These are phyloP conservation scores for Saccostrea glomerata DNA, from an alignment of 1,140 invertebrate genomes.

Conservation along the genomic window DNA sequence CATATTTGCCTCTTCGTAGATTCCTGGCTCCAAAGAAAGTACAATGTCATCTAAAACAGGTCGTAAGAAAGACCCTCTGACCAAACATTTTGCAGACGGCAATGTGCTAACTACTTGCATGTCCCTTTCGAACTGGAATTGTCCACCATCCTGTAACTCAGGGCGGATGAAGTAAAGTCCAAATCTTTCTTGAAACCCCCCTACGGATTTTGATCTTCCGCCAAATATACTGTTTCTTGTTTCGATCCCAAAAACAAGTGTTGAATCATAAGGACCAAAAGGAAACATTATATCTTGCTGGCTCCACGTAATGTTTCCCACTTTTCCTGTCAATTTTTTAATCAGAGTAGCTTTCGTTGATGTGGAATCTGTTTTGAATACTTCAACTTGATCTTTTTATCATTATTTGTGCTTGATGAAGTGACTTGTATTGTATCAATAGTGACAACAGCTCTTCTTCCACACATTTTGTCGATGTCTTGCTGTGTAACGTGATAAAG, in stretches of 20 bases:
- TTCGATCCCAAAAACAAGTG: not conserved
- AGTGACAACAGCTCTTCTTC: slow-evolving; percentile 23
- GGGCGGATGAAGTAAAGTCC: not conserved
- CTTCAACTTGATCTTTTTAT: slow-evolving; percentile 50
- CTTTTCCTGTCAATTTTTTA: slow-evolving; percentile 18
- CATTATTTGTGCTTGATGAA: slow-evolving; percentile 18
- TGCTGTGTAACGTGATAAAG: slow-evolving; percentile 38
- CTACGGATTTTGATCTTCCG: not conserved
- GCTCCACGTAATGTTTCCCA: not conserved
- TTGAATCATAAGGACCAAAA: not conserved
- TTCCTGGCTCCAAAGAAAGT: slow-evolving; percentile 14
- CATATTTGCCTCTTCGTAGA: slow-evolving; percentile 60
- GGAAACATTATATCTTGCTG: not conserved
- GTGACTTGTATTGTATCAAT: not conserved
- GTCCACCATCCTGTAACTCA: not conserved
- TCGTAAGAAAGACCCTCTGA: not conserved
- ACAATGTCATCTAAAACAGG: not conserved
- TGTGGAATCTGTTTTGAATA: slow-evolving; percentile 36
- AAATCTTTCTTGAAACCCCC: not conserved
- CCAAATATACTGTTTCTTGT: not conserved
- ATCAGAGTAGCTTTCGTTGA: not conserved
- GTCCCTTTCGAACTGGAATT: not conserved
- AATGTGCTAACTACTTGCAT: not conserved
- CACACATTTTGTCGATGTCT: slow-evolving; percentile 13
- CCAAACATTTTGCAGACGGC: not conserved